phyloP scores from a whole-genome alignment of 1,140 invertebrate species.

The Phortica variegata region DNA sequence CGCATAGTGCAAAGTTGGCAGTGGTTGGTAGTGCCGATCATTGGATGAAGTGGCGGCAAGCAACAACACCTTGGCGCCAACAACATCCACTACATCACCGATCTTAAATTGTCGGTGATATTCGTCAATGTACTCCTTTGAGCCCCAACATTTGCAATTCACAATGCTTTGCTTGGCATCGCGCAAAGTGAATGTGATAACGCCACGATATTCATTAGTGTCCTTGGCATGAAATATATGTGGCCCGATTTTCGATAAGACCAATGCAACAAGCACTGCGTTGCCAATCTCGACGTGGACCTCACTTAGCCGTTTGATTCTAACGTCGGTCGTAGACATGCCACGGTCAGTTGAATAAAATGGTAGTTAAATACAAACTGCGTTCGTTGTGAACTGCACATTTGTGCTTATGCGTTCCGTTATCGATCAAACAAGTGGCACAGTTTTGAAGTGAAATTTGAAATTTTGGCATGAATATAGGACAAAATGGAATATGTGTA shows the following conservation, averaged over 20 bases:
- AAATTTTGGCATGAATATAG: too few relatives aligned
- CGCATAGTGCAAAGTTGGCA: slow-evolving; percentile 58
- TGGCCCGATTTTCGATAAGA: slow-evolving; percentile 38
- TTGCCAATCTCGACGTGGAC: too few relatives aligned
- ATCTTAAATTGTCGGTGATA: slow-evolving; percentile 31
- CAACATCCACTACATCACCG: slow-evolving; percentile 38
- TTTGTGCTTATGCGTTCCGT: too few relatives aligned
- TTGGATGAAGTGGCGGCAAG: not conserved
- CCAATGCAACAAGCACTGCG: slow-evolving; percentile 33
- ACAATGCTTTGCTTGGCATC: slow-evolving; percentile 31
- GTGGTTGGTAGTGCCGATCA: slow-evolving; percentile 59
- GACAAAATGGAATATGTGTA: slow-evolving; percentile 42
- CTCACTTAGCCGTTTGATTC: too few relatives aligned
- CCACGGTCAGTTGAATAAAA: too few relatives aligned
- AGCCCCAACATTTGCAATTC: slow-evolving; percentile 49
- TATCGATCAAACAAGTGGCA: too few relatives aligned
- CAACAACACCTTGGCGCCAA: slow-evolving; percentile 22
- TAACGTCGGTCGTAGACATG: too few relatives aligned
- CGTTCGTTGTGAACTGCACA: too few relatives aligned
- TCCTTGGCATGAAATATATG: slow-evolving; percentile 33
- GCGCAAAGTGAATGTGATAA: slow-evolving; percentile 41
- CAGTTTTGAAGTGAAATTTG: too few relatives aligned
- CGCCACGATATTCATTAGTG: slow-evolving; percentile 29
- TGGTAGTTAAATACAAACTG: too few relatives aligned
- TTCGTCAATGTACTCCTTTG: slow-evolving; percentile 26